Conservation (phyloP, 1,140 invertebrate species). For the fruit fly (Drosophila melanogaster) region Release_6_plus_ISO1_MT NT_033777.3:19069501-19070000, state of each 20-base stretch:
- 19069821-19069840: slow-evolving; percentile 33
- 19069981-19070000: not conserved
- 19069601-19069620: slow-evolving; percentile 31
- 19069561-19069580: slow-evolving; percentile 54
- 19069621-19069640: slow-evolving; percentile 3
- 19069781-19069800: slow-evolving; percentile 41
- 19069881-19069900: not conserved
- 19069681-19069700: slow-evolving; percentile 40
- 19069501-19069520: slow-evolving; percentile 14
- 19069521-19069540: slow-evolving; percentile 3
- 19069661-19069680: slow-evolving; percentile 2
- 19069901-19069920: not conserved
- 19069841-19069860: slow-evolving; percentile 6
- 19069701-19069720: not conserved
- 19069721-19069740: slow-evolving; percentile 11
- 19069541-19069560: slow-evolving; percentile 52
- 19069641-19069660: slow-evolving; percentile 16
- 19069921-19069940: not conserved
- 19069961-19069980: not conserved
- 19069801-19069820: slow-evolving; percentile 39
- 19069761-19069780: slow-evolving; percentile 48
- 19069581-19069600: slow-evolving; percentile 15
- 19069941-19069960: not conserved
- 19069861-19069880: not conserved
- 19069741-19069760: slow-evolving; percentile 51